A percentile compares a stretch with the other conserved stretches of the same genome.
These are phyloP conservation scores for Schrankia costaestrigalis DNA, from an alignment of 2,888 invertebrate species.

Conservation along the genomic window DNA sequence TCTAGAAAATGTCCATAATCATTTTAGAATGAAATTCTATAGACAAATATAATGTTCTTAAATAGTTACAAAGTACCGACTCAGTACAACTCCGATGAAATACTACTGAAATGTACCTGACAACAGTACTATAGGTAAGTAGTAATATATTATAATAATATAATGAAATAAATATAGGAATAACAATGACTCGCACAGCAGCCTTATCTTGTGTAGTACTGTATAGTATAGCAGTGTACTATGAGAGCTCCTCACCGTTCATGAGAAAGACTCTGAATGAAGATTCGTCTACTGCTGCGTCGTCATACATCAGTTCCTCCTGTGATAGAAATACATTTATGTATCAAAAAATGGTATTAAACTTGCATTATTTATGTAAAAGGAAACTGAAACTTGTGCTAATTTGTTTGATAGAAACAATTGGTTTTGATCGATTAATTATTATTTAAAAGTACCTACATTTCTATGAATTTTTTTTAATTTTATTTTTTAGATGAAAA, in stretches of 20 bases:
- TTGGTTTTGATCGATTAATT: no score
- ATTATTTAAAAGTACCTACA: no score
- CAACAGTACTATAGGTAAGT: conserved; percentile 35
- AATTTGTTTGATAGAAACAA: no score
- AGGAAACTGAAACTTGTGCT: no score
- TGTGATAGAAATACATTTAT: conserved; percentile 30
- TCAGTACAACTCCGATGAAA: conserved; percentile 38
- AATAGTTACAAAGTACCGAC: conserved; percentile 26
- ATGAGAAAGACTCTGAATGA: conserved; percentile 68
- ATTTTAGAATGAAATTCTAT: neutral
- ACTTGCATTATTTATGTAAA: neutral
- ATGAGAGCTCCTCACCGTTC: conserved; percentile 59
- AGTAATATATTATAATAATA: conserved; percentile 28
- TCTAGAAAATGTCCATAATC: no score
- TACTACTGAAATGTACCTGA: conserved; percentile 32
- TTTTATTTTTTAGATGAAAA: no score
- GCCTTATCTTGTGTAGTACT: no score
- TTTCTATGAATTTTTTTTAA: no score
- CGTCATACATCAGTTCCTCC: conserved; percentile 75
- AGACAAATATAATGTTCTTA: neutral
- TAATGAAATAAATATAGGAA: conserved; percentile 9
- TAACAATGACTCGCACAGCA: conserved; percentile 17
- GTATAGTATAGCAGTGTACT: no score
- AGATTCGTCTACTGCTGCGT: conserved; percentile 65
- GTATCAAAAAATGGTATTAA: neutral